Evolutionary conservation across 2,113 vertebrate species (phyloP), one percentile per base, ranked within the genome.

Genomic region (Noturus placidus): DNA sequence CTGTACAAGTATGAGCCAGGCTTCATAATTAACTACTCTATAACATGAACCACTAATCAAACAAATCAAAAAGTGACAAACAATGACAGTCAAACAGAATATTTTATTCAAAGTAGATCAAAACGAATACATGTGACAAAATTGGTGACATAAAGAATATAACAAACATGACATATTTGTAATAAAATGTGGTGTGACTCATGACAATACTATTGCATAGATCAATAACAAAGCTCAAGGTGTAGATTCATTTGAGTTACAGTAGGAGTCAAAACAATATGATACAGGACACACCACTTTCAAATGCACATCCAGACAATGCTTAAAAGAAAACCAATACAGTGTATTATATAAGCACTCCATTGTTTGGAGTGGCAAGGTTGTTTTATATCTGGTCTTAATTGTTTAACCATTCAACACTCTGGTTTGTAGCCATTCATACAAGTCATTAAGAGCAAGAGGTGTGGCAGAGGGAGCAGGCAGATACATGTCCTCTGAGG

Each of bases 391-490:
- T 59, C 86, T 77, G 67, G 46, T 63, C 59, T 85, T 84, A 79
- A 69, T 81, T 50, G 74, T 83, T 70, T 70, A 86, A 88, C 57
- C 72, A 83, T 86, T 85, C 63, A 56, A 89, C 85, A 86, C n/a
- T 77, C 35, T 8, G n/a, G 35, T 65, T 82, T 56, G 52, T 72
- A 87, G 80, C 88, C 86, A 83, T 89, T 90, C 86, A 63, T 87
- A 87, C 35, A 52, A 81, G 88, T 88, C 84, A 88, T 79, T 89
- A 89, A 89, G 65, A 84, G 86, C 80, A 83, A 33, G 72, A 86
- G 77, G 61, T 61, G 50, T 50, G 56, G 84, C 78, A 86, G 76
- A 85, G 46, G 72, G 42, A 85, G 70, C 54, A 86, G 88, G 84
- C 86, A 86, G 87, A 87, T 59, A 70, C 84, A 83, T 67, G 25